phyloP scores from a whole-genome alignment of 2,888 invertebrate species.

The Synanthedon myopaeformis region DNA sequence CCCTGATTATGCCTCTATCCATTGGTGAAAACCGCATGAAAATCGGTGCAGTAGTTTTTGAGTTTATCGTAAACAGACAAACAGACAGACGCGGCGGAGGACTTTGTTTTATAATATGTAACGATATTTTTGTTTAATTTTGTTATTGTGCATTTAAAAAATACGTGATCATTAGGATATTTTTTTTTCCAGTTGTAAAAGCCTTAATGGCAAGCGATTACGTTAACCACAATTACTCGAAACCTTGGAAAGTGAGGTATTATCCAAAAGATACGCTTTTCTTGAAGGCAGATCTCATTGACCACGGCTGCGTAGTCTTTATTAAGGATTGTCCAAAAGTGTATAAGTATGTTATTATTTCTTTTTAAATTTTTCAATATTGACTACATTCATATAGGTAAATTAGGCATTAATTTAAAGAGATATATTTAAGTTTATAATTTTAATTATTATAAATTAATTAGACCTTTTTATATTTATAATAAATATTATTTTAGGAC shows the following conservation, averaged over 20 bases:
- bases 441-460: slow-evolving; percentile 1
- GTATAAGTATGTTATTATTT: slow-evolving; percentile 46
- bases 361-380: neutral
- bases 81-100: no score
- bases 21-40: no score
- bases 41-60: no score
- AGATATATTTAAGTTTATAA: neutral
- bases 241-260: slow-evolving; percentile 28
- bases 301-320: slow-evolving; percentile 36
- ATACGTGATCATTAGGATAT: neutral
- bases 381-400: no score
- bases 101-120: no score
- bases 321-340: slow-evolving; percentile 30
- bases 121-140: no score
- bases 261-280: slow-evolving; percentile 43
- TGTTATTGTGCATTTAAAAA: no score
- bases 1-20: no score
- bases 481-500: slow-evolving; percentile 17
- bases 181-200: slow-evolving; percentile 12
- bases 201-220: slow-evolving; percentile 17
- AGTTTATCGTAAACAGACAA: no score
- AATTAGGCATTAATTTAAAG: no score
- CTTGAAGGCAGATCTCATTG: slow-evolving; percentile 39
- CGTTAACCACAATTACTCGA: slow-evolving; percentile 23
- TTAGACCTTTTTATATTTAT: neutral